Percentiles rank a stretch among this genome's conserved stretches.
These are phyloP conservation scores for Xiphias gladius DNA, from an alignment of 2,113 vertebrate genomes.

Conservation along the genomic window DNA sequence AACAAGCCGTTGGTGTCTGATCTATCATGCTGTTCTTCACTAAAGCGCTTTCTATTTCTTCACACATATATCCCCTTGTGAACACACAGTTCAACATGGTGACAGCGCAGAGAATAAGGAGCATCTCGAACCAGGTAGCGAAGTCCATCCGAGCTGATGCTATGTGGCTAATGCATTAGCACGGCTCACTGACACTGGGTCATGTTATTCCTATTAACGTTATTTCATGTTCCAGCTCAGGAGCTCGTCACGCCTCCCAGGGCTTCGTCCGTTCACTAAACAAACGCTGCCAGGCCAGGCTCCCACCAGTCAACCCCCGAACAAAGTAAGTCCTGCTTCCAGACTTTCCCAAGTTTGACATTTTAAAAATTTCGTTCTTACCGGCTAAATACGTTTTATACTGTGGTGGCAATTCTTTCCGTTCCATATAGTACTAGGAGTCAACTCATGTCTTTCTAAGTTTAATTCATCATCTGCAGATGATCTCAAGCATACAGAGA, in stretches of 20 bases:
- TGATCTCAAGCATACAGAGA: too few relatives aligned
- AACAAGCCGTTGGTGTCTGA: background rate
- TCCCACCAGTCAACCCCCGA: background rate
- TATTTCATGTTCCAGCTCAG: constrained; percentile 26
- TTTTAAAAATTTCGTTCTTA: too few relatives aligned
- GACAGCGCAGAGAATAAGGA: background rate
- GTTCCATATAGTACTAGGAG: too few relatives aligned
- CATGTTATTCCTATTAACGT: background rate
- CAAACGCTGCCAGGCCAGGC: background rate
- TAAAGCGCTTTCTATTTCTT: background rate
- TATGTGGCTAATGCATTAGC: background rate
- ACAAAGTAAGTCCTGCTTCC: constrained; percentile 18
- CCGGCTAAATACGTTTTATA: too few relatives aligned
- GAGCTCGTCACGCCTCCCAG: background rate
- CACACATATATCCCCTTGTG: background rate
- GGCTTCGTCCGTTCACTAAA: background rate
- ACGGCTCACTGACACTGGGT: background rate
- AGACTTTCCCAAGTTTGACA: background rate
- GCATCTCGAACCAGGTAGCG: constrained; percentile 21
- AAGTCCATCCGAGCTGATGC: background rate
- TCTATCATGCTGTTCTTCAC: background rate
- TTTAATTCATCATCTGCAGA: too few relatives aligned
- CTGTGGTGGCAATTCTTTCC: too few relatives aligned
- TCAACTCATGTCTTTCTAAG: too few relatives aligned
- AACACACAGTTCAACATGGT: background rate